Evolutionary conservation across 1,140 invertebrate species (phyloP).

Genomic region (Polyergus mexicanus): DNA sequence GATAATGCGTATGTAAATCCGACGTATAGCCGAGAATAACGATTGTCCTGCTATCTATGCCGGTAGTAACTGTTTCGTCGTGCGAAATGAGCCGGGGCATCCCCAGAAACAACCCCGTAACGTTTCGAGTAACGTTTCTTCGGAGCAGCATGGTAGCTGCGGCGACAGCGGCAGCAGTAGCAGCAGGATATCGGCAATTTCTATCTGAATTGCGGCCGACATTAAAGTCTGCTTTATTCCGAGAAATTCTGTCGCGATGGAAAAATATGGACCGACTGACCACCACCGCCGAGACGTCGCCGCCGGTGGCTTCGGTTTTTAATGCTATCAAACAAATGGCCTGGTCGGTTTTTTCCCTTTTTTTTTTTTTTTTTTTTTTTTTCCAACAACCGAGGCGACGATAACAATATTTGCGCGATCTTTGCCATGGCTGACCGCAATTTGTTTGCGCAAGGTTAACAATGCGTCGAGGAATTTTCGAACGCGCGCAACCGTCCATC

Average conservation of each 20-base stretch:
- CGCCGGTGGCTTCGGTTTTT: slow-evolving; percentile 40
- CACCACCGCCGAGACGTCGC: background rate
- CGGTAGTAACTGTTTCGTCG: slow-evolving; percentile 50
- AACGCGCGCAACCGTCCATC: slow-evolving; percentile 18
- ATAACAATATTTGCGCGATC: slow-evolving; percentile 60
- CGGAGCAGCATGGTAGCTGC: background rate
- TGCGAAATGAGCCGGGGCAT: slow-evolving; percentile 56
- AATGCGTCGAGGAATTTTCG: slow-evolving; percentile 49
- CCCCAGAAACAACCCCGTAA: too few relatives aligned
- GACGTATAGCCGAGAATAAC: slow-evolving; percentile 47
- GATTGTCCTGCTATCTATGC: slow-evolving; percentile 53
- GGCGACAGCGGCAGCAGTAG: background rate
- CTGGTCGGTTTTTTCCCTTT: too few relatives aligned
- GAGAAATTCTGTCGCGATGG: slow-evolving; percentile 45
- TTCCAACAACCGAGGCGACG: slow-evolving; percentile 4
- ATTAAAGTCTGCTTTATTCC: slow-evolving; percentile 56
- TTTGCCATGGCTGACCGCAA: slow-evolving; percentile 41
- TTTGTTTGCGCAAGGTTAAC: slow-evolving; percentile 53
- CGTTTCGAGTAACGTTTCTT: slow-evolving; percentile 61
- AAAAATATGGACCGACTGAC: slow-evolving; percentile 32
- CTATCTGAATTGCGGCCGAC: slow-evolving; percentile 40
- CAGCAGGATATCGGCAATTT: slow-evolving; percentile 52
- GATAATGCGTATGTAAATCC: slow-evolving; percentile 48
- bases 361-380: slow-evolving; percentile 8
- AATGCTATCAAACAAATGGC: slow-evolving; percentile 21